phyloP scores from a whole-genome alignment of 2,888 invertebrate genomes.

The Cecidostiba fungosa region DNA sequence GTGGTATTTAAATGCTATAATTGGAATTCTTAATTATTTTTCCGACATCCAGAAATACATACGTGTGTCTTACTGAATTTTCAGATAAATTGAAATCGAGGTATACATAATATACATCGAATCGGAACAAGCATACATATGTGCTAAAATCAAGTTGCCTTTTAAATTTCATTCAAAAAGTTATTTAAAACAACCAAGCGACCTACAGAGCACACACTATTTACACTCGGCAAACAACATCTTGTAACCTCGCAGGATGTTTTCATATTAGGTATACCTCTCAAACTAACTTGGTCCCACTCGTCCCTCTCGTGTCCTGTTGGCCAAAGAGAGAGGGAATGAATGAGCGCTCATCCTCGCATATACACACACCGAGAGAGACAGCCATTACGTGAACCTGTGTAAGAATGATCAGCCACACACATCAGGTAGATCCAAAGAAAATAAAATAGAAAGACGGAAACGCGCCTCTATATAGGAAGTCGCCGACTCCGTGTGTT shows the following conservation, averaged over 20 bases:
- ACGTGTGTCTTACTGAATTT: too few species aligned
- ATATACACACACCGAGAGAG: not conserved
- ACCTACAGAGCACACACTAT: not conserved
- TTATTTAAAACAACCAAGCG: not conserved
- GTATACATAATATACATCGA: too few species aligned
- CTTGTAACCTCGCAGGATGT: not conserved
- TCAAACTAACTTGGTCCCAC: not conserved
- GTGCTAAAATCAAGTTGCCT: not conserved
- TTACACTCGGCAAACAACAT: not conserved
- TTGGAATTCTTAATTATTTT: not conserved
- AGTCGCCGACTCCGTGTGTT: constrained; percentile 10
- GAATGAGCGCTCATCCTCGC: constrained; percentile 8
- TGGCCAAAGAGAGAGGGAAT: not conserved
- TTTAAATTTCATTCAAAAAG: not conserved
- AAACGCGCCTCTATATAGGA: constrained; percentile 8
- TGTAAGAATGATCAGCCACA: not conserved
- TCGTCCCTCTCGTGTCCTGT: not conserved
- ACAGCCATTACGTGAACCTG: not conserved
- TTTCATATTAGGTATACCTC: not conserved
- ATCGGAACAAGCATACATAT: too few species aligned
- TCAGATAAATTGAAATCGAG: too few species aligned
- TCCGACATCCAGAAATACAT: too few species aligned
- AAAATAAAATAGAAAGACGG: constrained; percentile 43
- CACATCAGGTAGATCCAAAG: not conserved
- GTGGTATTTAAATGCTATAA: not conserved